Conservation (phyloP, 2,113 vertebrate species). For the Corythoichthys haematopterus region DNA sequence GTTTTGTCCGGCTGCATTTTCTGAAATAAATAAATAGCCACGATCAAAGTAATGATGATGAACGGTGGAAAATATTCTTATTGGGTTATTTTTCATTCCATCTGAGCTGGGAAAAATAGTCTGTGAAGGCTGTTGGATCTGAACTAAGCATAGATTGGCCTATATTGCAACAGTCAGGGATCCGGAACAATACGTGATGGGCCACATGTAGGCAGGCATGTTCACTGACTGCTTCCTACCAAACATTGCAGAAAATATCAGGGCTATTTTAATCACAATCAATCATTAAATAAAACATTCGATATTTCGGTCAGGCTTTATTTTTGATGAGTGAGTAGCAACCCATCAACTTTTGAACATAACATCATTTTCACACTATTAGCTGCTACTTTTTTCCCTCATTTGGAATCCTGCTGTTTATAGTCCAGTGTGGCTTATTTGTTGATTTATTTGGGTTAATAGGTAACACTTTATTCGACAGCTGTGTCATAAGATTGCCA, state of each 20-base stretch:
- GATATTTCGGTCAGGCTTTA: background rate
- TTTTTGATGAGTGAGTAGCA: background rate
- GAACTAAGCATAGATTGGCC: conserved; percentile 73
- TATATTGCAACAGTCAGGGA: conserved; percentile 61
- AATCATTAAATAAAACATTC: background rate
- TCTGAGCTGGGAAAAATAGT: background rate
- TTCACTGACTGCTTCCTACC: conserved; percentile 23
- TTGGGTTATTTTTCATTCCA: too few relatives aligned
- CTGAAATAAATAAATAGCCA: too few relatives aligned
- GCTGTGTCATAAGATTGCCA: too few relatives aligned
- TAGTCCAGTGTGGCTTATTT: too few relatives aligned
- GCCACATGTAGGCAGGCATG: conserved; percentile 41
- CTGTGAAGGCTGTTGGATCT: conserved; percentile 54
- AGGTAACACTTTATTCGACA: too few relatives aligned
- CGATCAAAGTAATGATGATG: too few relatives aligned
- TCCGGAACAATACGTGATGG: conserved; percentile 61
- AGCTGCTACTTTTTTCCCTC: too few relatives aligned
- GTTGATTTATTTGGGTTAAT: too few relatives aligned
- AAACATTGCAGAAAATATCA: conserved; percentile 12
- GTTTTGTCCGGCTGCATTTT: too few relatives aligned
- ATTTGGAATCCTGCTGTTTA: too few relatives aligned
- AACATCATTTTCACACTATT: background rate
- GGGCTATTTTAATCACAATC: background rate
- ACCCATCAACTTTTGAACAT: background rate
- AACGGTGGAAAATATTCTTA: too few relatives aligned